phyloP scores from a whole-genome alignment of 2,888 invertebrate species.

The Archips xylosteana region DNA sequence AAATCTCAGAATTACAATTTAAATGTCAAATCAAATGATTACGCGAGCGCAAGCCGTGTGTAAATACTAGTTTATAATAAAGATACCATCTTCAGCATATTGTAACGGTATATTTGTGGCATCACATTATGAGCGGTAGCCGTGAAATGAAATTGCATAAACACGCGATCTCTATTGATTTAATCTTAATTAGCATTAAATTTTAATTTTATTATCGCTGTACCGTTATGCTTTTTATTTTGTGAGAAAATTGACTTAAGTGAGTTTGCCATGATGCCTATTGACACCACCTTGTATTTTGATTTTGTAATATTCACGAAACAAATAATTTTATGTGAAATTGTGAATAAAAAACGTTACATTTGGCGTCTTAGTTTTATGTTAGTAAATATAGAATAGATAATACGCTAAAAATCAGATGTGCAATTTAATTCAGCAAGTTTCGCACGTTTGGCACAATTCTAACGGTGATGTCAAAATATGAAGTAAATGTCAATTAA shows the following conservation, averaged over 20 bases:
- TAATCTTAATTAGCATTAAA: conserved; percentile 36
- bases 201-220: conserved; percentile 24
- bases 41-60: no score
- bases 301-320: no score
- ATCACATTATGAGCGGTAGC: conserved; percentile 20
- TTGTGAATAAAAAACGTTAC: no score
- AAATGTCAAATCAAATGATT: no score
- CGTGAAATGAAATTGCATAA: conserved; percentile 38
- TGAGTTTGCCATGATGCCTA: background rate
- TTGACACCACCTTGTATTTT: background rate
- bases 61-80: conserved; percentile 44
- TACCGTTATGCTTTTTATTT: conserved; percentile 13
- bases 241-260: background rate
- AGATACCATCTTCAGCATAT: conserved; percentile 50
- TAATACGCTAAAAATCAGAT: no score
- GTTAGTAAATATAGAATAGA: no score
- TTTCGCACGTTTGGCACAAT: background rate
- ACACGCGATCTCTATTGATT: conserved; percentile 36
- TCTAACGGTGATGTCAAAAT: background rate
- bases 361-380: no score
- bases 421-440: background rate
- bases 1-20: no score
- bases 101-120: conserved; percentile 32
- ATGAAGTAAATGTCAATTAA: background rate
- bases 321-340: no score